A percentile compares a stretch with the other conserved stretches of the same genome.
These are phyloP conservation scores for Caradrina kadenii DNA, from an alignment of 2,888 invertebrate genomes.

Conservation along the genomic window DNA sequence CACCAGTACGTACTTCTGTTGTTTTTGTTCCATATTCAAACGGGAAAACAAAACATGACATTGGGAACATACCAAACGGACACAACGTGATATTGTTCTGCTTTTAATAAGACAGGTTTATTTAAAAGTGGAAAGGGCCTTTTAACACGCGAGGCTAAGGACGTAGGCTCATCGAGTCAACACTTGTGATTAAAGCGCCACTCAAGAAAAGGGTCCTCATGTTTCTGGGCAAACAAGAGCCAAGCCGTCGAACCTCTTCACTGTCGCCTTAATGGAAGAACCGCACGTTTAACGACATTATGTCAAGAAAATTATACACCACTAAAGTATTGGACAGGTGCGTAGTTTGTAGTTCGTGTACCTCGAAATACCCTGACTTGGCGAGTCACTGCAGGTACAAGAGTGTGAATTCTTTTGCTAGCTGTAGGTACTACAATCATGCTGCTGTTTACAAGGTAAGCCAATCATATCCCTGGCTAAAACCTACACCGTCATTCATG, in stretches of 20 bases:
- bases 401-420: too few relatives aligned
- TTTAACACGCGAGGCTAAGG: conserved; percentile 65
- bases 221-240: conserved; percentile 82
- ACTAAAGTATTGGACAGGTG: conserved; percentile 27
- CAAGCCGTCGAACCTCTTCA: conserved; percentile 80
- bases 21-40: not conserved
- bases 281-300: conserved; percentile 69
- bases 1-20: not conserved
- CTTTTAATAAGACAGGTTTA: conserved; percentile 24
- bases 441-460: too few relatives aligned
- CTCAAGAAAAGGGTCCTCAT: conserved; percentile 79
- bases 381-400: not conserved
- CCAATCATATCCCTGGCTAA: not conserved
- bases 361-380: not conserved
- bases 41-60: conserved; percentile 26
- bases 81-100: conserved; percentile 21
- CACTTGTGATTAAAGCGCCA: conserved; percentile 86
- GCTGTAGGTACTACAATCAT: too few relatives aligned
- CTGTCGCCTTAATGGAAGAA: conserved; percentile 78
- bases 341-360: not conserved
- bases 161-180: conserved; percentile 75
- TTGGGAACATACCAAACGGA: conserved; percentile 3
- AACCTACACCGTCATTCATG: not conserved
- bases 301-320: conserved; percentile 54
- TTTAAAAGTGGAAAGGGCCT: conserved; percentile 60